Percentiles rank a stretch among this genome's conserved stretches.
Evolutionary conservation across 2,113 vertebrate genomes (phyloP).

Genomic region (Tyrannus savana): DNA sequence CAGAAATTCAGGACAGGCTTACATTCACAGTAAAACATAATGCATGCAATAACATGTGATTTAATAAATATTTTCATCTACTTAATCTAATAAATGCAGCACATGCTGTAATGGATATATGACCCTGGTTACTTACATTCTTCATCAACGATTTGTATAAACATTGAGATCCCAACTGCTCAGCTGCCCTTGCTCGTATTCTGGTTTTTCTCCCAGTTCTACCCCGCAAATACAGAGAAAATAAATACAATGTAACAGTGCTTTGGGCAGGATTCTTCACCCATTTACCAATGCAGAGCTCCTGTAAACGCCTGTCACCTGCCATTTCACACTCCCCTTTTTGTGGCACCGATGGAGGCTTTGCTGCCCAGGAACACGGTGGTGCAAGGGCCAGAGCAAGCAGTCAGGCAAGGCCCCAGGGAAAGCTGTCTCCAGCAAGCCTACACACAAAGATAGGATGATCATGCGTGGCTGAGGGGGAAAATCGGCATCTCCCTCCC

Average conservation of each 20-base stretch:
- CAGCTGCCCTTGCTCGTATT: background rate
- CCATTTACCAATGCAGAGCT: background rate
- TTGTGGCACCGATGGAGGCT: accelerated
- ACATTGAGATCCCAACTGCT: background rate
- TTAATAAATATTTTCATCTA: background rate
- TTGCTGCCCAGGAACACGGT: background rate
- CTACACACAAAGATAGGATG: background rate
- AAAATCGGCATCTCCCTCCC: background rate
- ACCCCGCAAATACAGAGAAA: background rate
- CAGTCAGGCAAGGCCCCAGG: no score
- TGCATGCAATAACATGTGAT: background rate
- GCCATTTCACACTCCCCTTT: background rate
- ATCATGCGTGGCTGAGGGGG: accelerated
- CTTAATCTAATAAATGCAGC: background rate
- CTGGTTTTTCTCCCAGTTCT: background rate
- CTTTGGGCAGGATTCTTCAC: background rate
- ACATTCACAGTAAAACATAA: background rate
- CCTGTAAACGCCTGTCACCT: accelerated
- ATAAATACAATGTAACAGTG: background rate
- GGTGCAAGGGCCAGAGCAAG: accelerated
- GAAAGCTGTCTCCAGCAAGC: background rate
- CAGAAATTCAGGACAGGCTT: background rate
- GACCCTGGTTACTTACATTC: background rate
- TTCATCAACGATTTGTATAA: background rate
- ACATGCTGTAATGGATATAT: background rate